Base-by-base conservation (phyloP, 1,140 invertebrate genomes). In the Ctenoplectra terminalis region DNA sequence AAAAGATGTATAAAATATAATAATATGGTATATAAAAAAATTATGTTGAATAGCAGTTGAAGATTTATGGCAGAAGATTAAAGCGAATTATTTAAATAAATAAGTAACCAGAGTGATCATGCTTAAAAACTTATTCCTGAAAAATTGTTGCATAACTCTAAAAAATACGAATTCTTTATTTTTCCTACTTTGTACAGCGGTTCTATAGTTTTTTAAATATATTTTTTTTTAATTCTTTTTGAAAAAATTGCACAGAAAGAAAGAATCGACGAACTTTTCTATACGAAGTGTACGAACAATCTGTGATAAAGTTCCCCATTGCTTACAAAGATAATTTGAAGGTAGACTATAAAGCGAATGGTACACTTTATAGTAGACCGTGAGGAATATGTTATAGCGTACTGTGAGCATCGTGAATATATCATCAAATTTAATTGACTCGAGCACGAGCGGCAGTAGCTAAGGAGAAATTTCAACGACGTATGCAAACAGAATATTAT, bases 371-470 rank as follows among this genome's bases (percentile, higher is more conserved):
- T 37, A 34, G 67, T 37, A 70, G 67, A 74, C 29, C 15, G 56
- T 26, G 15, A 31, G 52, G n/a, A 58, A 43, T 70, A 40, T 23
- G 20, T 58, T 43, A 29, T 34, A 46, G 26, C 20, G n/a, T n/a
- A n/a, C n/a, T n/a, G n/a, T 17, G 31, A 70, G 29, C 46, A 70
- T 52, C 29, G 29, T 43, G 54, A 58, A 58, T 73, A 46, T 58
- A 40, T 73, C 50, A 40, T 73, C 37, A 56, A 73, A 73, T 52
- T 52, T 70, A 73, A 73, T 73, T 73, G 52, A 73, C 50, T 73
- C 13, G 40, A 9, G 37, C 26, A 43, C 37, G 26, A 31, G 26
- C 48, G 31, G 29, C 31, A 70, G 67, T 56, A 58, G 70, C n/a
- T 58, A 58, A 31, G 50, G 48, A 52, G 70, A 73, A 73, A 46